phyloP scores from a whole-genome alignment of 2,797 vertebrate species.

The Yasuhikotakia modesta region DNA sequence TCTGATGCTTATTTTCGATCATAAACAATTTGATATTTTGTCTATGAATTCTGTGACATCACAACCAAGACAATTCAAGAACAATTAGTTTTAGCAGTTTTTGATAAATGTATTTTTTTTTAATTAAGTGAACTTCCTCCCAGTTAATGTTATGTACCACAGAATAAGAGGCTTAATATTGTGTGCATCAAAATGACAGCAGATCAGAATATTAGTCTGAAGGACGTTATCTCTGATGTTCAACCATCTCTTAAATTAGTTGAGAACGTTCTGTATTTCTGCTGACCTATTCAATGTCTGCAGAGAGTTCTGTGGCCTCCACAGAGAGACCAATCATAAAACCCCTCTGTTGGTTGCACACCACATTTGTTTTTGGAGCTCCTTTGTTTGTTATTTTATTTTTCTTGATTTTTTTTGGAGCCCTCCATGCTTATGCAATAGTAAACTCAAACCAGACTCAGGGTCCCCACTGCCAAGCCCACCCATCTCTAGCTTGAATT shows the following conservation, averaged over 20 bases:
- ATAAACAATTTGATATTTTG: too few relatives aligned
- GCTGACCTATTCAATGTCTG: conserved; percentile 1
- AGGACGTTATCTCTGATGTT: neutral
- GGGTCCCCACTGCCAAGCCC: conserved; percentile 56
- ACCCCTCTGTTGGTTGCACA: conserved; percentile 61
- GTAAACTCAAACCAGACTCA: conserved; percentile 72
- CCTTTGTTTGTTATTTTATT: conserved; percentile 68
- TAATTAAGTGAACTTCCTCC: too few relatives aligned
- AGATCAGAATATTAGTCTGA: neutral
- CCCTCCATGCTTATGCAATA: conserved; percentile 68
- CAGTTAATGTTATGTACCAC: too few relatives aligned
- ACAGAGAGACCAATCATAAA: conserved; percentile 51
- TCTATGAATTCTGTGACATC: neutral
- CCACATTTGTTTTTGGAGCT: conserved; percentile 63
- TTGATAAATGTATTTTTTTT: too few relatives aligned
- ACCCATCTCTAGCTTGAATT: conserved; percentile 55
- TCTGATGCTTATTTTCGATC: too few relatives aligned
- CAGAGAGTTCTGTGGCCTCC: conserved; percentile 21
- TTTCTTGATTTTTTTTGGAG: conserved; percentile 60
- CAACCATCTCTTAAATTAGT: too few relatives aligned
- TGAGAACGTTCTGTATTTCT: conserved; percentile 1
- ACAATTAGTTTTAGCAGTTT: neutral
- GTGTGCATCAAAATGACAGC: neutral
- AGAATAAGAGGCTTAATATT: neutral
- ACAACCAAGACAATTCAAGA: neutral